Conservation (phyloP, 1,140 invertebrate species). For the Pseudomyrmex sp. region DNA sequence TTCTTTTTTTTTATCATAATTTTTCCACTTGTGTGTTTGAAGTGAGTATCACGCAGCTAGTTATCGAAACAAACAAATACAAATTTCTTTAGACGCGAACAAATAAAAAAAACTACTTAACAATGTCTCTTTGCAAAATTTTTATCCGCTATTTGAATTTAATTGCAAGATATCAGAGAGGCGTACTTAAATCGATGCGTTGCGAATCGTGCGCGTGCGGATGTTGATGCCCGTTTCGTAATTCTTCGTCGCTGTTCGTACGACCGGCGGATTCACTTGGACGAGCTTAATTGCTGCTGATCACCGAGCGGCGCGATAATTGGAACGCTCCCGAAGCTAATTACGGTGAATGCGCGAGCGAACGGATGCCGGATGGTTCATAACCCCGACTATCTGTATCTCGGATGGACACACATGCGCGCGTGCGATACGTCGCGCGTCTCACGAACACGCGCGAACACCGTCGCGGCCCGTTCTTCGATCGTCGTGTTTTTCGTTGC, state of each 20-base stretch:
- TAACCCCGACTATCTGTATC: conserved; percentile 46
- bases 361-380: conserved; percentile 45
- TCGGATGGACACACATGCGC: conserved; percentile 20
- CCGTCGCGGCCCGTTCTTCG: conserved; percentile 7
- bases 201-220: background rate
- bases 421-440: conserved; percentile 32
- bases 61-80: too few species aligned
- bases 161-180: background rate
- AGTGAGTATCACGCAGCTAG: too few species aligned
- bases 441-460: conserved; percentile 5
- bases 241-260: conserved; percentile 12
- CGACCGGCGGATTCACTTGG: conserved; percentile 29
- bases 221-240: background rate
- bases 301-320: conserved; percentile 65
- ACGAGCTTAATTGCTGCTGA: conserved; percentile 60
- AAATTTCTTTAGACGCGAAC: too few species aligned
- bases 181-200: too few species aligned
- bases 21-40: too few species aligned
- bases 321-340: conserved; percentile 64
- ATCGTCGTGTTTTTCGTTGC: conserved; percentile 36
- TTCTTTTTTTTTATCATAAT: too few species aligned
- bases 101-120: too few species aligned
- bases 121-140: background rate
- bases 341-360: conserved; percentile 38
- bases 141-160: too few species aligned